phyloP scores from a whole-genome alignment of 2,113 vertebrate species.

The Sturnira hondurensis region DNA sequence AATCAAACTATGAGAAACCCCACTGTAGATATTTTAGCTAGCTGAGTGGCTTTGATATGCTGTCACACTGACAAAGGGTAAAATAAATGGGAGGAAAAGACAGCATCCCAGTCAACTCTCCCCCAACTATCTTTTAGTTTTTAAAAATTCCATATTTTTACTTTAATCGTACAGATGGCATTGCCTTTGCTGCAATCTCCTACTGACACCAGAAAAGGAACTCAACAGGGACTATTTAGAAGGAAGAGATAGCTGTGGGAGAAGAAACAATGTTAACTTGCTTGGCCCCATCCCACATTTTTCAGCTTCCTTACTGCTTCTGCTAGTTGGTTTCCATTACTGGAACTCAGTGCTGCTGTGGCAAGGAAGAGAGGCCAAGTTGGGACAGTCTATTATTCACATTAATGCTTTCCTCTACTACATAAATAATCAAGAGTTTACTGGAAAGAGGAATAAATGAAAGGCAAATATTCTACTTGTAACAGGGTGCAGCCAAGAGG shows the following conservation, averaged over 20 bases:
- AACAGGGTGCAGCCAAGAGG: too few relatives aligned
- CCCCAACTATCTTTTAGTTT: not conserved
- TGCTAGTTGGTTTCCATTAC: slow-evolving; percentile 48
- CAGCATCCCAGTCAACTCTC: not conserved
- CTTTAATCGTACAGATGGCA: slow-evolving; percentile 32
- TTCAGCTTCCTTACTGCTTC: slow-evolving; percentile 50
- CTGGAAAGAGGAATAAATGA: slow-evolving; percentile 37
- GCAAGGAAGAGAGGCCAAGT: not conserved
- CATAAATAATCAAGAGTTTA: slow-evolving; percentile 54
- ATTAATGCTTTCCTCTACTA: slow-evolving; percentile 12
- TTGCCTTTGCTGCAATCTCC: not conserved
- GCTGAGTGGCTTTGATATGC: not conserved
- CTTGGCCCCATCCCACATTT: not conserved
- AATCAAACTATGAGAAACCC: not conserved
- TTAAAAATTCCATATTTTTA: not conserved
- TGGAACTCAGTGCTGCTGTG: not conserved
- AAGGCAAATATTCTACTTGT: slow-evolving; percentile 58
- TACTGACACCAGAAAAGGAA: slow-evolving; percentile 1
- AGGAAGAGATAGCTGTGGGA: not conserved
- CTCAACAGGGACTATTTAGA: not conserved
- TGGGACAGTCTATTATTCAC: slow-evolving; percentile 10
- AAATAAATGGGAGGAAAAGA: not conserved
- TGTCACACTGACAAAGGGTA: not conserved
- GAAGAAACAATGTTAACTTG: slow-evolving; percentile 2
- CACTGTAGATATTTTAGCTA: not conserved